Conservation (phyloP, 1,140 invertebrate species). For the Coptotermes formosanus region DNA sequence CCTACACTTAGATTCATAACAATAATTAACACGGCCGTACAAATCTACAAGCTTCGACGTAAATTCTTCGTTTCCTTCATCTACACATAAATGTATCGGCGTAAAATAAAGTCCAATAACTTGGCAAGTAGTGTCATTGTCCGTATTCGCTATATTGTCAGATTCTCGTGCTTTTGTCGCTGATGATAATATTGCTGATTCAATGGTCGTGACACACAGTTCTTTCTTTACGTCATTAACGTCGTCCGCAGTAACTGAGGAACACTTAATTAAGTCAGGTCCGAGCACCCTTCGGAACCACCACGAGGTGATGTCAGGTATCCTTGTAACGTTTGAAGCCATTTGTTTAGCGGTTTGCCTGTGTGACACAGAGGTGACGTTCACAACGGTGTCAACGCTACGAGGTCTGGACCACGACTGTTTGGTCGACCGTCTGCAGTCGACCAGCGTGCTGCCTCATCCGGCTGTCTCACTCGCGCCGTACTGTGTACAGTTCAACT, state of each 20-base stretch:
- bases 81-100: not conserved
- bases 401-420: not conserved
- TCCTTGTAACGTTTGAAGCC: not conserved
- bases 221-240: not conserved
- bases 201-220: not conserved
- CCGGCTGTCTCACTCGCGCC: not conserved
- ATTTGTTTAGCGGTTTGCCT: not conserved
- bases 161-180: not conserved
- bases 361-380: not conserved
- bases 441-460: not conserved
- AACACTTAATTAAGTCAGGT: not conserved
- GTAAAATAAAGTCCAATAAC: conserved; percentile 8
- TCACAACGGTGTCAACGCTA: not conserved
- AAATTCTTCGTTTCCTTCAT: conserved; percentile 29
- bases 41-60: conserved; percentile 59
- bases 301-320: not conserved
- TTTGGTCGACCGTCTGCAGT: not conserved
- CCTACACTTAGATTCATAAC: conserved; percentile 30
- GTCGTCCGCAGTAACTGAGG: not conserved
- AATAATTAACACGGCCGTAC: conserved; percentile 49
- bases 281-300: not conserved
- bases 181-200: not conserved
- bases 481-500: not conserved
- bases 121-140: not conserved
- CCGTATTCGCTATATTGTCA: not conserved